Evolutionary conservation across 2,797 vertebrate genomes (phyloP).

Genomic region (Tiaroga cobitis): DNA sequence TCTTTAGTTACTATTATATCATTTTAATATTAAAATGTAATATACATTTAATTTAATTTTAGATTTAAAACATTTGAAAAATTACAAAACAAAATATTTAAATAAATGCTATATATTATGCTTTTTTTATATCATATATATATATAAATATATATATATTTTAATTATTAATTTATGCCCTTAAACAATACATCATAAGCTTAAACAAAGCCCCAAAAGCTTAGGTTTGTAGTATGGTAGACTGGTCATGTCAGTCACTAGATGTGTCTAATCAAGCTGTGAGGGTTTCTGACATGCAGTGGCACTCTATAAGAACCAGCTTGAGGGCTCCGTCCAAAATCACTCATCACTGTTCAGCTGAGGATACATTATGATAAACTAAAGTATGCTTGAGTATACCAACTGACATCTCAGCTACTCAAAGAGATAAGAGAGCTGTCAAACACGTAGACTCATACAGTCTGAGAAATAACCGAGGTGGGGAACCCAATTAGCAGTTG

Average conservation of each 20-base stretch:
- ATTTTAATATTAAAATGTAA: too few species aligned
- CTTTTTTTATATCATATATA: too few species aligned
- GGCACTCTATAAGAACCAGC: not conserved
- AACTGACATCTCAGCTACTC: conserved; percentile 10
- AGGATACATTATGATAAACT: conserved; percentile 24
- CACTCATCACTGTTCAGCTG: conserved; percentile 11
- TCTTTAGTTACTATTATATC: too few species aligned
- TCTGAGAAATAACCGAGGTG: conserved; percentile 18
- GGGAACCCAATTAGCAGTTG: conserved; percentile 10
- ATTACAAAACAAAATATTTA: too few species aligned
- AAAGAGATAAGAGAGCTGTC: not conserved
- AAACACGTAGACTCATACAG: not conserved
- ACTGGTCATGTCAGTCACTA: conserved; percentile 7
- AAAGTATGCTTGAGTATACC: conserved; percentile 16
- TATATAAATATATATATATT: not conserved
- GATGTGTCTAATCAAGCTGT: conserved; percentile 16
- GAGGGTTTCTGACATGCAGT: conserved; percentile 3
- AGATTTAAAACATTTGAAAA: not conserved
- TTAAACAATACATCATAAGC: not conserved
- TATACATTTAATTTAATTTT: not conserved
- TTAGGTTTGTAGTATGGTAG: not conserved
- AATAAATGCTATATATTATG: too few species aligned
- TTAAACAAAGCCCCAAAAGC: not conserved
- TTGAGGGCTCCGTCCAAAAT: conserved; percentile 8
- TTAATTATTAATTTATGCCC: not conserved